Conservation (phyloP, 2,797 vertebrate genomes). For the Avahi laniger region DNA sequence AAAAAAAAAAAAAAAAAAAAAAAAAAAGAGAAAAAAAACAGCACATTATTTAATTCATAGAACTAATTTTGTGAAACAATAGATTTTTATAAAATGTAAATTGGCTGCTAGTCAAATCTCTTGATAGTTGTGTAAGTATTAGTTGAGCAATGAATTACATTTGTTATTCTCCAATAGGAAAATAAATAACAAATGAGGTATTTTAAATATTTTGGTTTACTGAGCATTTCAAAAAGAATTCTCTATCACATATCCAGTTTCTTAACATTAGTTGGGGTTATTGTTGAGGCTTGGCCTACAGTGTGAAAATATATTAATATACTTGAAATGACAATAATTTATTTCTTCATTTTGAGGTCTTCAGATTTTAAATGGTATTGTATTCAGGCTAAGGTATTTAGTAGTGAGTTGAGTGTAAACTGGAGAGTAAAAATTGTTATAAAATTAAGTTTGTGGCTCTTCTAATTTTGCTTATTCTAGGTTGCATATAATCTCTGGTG, state of each 20-base stretch:
- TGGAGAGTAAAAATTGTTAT: background rate
- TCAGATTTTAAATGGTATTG: background rate
- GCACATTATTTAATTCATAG: background rate
- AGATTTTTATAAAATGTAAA: background rate
- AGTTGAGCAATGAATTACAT: background rate
- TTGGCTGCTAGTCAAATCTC: background rate
- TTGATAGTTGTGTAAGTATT: background rate
- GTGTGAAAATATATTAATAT: background rate
- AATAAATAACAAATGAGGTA: background rate
- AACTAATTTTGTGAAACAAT: background rate
- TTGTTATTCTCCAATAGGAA: background rate
- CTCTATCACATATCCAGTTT: background rate
- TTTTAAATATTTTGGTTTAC: background rate
- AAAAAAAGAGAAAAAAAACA: too few species aligned
- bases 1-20: too few species aligned
- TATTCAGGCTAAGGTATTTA: background rate
- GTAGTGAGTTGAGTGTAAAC: background rate
- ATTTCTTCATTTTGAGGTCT: background rate
- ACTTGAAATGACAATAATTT: background rate
- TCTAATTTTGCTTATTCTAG: slow-evolving; percentile 21
- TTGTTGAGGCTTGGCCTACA: background rate
- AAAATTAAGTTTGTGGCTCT: background rate
- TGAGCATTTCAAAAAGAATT: slow-evolving; percentile 2
- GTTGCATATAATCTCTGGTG: background rate
- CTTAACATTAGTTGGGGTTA: background rate